A percentile compares a stretch with the other conserved stretches of the same genome.
phyloP scores from a whole-genome alignment of 2,888 invertebrate genomes.

The Rotaria socialis region DNA sequence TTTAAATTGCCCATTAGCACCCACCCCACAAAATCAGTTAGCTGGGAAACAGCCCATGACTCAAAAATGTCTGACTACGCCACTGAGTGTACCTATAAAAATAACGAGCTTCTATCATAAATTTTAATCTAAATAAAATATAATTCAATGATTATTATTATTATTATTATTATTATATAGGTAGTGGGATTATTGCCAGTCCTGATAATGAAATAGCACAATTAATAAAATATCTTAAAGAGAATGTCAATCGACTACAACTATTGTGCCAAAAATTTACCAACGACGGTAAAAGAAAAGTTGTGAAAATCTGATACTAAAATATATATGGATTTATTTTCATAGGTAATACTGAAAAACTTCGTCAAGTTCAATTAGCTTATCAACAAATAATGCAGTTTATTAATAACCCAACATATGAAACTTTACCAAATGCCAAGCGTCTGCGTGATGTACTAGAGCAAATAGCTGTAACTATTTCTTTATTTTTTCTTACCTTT shows the following conservation, averaged over 20 bases:
- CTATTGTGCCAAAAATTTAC: not conserved
- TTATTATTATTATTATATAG: not conserved
- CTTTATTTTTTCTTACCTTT: not conserved
- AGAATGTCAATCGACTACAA: not conserved
- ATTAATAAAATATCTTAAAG: not conserved
- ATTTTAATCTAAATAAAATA: too few relatives aligned
- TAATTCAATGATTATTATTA: not conserved
- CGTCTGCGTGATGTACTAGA: not conserved
- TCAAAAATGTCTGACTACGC: too few relatives aligned
- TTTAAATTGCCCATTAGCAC: too few relatives aligned
- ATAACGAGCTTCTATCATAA: too few relatives aligned
- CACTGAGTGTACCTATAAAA: too few relatives aligned
- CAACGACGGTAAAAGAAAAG: not conserved
- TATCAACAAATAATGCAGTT: not conserved
- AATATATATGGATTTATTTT: not conserved
- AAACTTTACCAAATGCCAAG: not conserved
- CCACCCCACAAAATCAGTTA: too few relatives aligned
- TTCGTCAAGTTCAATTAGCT: not conserved
- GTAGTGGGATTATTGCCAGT: not conserved
- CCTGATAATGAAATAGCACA: not conserved
- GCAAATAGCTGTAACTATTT: not conserved
- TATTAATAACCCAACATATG: slow-evolving; percentile 15
- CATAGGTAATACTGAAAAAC: not conserved
- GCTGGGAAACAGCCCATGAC: too few relatives aligned
- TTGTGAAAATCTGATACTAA: not conserved